These are phyloP conservation scores for Drusus annulatus DNA, from an alignment of 1,140 invertebrate genomes.

Conservation along the genomic window DNA sequence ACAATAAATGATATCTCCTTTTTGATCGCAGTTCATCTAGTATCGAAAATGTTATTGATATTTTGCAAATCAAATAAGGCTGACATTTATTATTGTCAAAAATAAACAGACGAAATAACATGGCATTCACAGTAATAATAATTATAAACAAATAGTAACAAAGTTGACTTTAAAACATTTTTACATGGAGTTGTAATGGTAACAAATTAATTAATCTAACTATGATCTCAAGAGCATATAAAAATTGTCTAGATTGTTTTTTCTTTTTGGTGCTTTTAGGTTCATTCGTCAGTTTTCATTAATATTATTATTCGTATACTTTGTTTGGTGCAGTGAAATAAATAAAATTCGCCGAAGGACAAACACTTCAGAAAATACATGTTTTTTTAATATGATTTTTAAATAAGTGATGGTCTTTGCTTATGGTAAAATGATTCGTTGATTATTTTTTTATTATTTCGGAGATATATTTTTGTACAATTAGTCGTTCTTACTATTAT, in stretches of 20 bases:
- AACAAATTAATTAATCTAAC: constrained; percentile 25
- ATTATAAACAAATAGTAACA: constrained; percentile 5
- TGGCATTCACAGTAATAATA: neutral
- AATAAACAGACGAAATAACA: constrained; percentile 11
- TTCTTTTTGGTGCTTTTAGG: neutral
- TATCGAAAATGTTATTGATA: constrained; percentile 13
- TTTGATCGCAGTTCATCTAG: neutral
- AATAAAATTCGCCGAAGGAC: constrained; percentile 1
- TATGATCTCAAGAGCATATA: constrained; percentile 7
- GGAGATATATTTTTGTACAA: constrained; percentile 56
- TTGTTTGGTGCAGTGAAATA: constrained; percentile 17
- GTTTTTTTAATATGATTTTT: constrained; percentile 11
- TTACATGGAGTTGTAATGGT: constrained; percentile 7
- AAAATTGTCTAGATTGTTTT: constrained; percentile 27
- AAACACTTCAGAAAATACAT: constrained; percentile 27
- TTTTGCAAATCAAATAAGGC: neutral
- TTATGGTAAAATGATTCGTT: constrained; percentile 55
- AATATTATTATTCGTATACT: constrained; percentile 53
- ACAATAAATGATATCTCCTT: constrained; percentile 47
- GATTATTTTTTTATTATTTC: constrained; percentile 53
- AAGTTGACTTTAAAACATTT: neutral
- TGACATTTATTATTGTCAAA: neutral
- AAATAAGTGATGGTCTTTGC: constrained; percentile 28
- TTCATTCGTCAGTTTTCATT: neutral
- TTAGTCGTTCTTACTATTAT: constrained; percentile 48